These are phyloP conservation scores for Cancer borealis DNA, from an alignment of 2,888 invertebrate genomes.

Conservation along the genomic window DNA sequence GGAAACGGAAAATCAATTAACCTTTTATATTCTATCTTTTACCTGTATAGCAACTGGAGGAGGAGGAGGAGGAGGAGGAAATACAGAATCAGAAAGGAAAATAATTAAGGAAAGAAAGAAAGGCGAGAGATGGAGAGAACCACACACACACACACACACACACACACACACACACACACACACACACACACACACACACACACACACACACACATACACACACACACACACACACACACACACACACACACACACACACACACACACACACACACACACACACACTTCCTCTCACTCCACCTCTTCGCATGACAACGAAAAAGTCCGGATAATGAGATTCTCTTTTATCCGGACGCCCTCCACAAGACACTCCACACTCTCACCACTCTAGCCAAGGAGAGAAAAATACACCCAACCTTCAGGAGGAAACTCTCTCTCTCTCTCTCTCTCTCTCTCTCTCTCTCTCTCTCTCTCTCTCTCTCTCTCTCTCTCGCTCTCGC, in stretches of 20 bases:
- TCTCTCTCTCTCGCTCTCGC: slow-evolving; percentile 40
- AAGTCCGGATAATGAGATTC: slow-evolving; percentile 8
- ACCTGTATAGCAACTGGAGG: background rate
- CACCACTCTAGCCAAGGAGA: background rate
- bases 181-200: background rate
- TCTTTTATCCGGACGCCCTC: background rate
- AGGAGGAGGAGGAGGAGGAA: background rate
- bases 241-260: background rate
- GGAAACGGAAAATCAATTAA: background rate
- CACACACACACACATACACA: background rate
- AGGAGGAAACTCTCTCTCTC: background rate
- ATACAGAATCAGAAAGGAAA: background rate
- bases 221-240: background rate
- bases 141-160: background rate
- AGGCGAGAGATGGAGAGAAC: background rate
- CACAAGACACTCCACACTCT: background rate
- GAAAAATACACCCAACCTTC: no score
- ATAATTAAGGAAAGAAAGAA: background rate
- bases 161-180: background rate
- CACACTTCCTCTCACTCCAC: background rate
- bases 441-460: background rate
- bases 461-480: slow-evolving; percentile 13
- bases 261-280: background rate
- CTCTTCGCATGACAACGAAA: background rate
- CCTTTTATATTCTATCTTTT: background rate